Conservation (phyloP, 2,113 vertebrate species). For the Takifugu flavidus region DNA sequence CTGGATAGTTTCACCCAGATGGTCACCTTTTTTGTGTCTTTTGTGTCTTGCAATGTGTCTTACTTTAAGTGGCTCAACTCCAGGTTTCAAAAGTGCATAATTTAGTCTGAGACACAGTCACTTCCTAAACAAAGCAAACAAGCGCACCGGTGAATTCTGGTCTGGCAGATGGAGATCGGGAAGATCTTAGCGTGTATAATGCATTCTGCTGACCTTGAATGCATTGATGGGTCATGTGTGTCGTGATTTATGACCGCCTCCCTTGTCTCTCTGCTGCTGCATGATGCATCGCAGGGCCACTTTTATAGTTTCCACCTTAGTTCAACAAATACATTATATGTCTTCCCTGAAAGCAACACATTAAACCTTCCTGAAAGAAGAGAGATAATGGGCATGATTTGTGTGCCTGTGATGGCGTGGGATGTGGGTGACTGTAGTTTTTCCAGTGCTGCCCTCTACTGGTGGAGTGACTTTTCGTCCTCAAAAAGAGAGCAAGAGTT, state of each 20-base stretch:
- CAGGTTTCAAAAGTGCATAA: conserved; percentile 25
- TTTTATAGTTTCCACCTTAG: conserved; percentile 20
- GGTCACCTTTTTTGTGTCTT: conserved; percentile 31
- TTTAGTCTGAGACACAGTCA: conserved; percentile 27
- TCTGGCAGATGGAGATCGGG: background rate
- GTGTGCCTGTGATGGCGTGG: conserved; percentile 21
- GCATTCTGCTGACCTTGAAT: conserved; percentile 33
- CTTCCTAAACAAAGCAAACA: conserved; percentile 18
- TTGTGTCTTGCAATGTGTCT: conserved; percentile 10
- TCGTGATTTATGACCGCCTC: conserved; percentile 23
- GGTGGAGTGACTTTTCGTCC: conserved; percentile 40
- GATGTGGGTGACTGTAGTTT: conserved; percentile 40
- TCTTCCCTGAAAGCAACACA: conserved; percentile 29
- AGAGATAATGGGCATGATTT: conserved; percentile 41
- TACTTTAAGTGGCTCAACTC: conserved; percentile 22
- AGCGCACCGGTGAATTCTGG: too few species aligned
- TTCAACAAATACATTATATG: conserved; percentile 22
- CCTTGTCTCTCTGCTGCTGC: conserved; percentile 23
- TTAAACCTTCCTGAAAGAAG: conserved; percentile 27
- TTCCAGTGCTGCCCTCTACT: conserved; percentile 73
- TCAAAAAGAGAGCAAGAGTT: background rate
- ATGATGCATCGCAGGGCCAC: conserved; percentile 26
- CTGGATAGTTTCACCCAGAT: conserved; percentile 52
- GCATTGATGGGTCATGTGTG: conserved; percentile 26
- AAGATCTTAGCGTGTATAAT: conserved; percentile 26